A percentile compares a stretch with the other conserved stretches of the same genome.
Conservation (phyloP, 2,113 vertebrate species). For the Arenaria interpres region DNA sequence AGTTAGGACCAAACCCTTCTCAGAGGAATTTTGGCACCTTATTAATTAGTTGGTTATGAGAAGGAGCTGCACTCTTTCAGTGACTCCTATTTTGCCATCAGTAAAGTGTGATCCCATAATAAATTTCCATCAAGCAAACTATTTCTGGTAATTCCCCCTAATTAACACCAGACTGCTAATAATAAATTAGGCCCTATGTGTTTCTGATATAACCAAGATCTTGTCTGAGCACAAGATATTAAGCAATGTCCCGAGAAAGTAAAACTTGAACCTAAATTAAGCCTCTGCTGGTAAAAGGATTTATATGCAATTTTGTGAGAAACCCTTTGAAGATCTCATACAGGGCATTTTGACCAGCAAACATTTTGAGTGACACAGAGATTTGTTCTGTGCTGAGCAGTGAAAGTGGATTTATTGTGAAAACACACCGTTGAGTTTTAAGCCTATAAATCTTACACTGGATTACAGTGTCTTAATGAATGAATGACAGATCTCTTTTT, state of each 20-base stretch:
- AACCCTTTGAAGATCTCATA: constrained; percentile 76
- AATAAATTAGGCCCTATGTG: constrained; percentile 79
- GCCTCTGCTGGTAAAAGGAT: constrained; percentile 73
- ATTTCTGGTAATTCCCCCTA: constrained; percentile 85
- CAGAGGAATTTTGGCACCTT: constrained; percentile 81
- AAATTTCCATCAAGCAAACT: constrained; percentile 82
- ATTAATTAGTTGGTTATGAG: constrained; percentile 82
- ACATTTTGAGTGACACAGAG: constrained; percentile 67
- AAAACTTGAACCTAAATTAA: constrained; percentile 76
- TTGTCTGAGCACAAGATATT: constrained; percentile 75
- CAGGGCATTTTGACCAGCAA: constrained; percentile 69
- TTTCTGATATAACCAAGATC: constrained; percentile 86
- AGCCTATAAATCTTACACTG: constrained; percentile 76
- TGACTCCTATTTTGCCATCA: constrained; percentile 80
- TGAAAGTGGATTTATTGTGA: constrained; percentile 78
- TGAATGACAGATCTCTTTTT: constrained; percentile 78
- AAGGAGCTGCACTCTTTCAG: constrained; percentile 80
- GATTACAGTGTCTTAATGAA: constrained; percentile 83
- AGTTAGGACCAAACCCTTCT: constrained; percentile 74
- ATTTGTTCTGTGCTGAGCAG: constrained; percentile 70
- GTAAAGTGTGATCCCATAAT: constrained; percentile 80
- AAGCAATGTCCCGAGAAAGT: constrained; percentile 68
- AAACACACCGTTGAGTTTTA: constrained; percentile 74
- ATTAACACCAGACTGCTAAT: constrained; percentile 84
- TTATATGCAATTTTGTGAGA: constrained; percentile 72